Percentiles rank a stretch among this genome's conserved stretches.
Evolutionary conservation across 2,113 vertebrate species (phyloP).

Genomic region (Rhabdomys dilectus): DNA sequence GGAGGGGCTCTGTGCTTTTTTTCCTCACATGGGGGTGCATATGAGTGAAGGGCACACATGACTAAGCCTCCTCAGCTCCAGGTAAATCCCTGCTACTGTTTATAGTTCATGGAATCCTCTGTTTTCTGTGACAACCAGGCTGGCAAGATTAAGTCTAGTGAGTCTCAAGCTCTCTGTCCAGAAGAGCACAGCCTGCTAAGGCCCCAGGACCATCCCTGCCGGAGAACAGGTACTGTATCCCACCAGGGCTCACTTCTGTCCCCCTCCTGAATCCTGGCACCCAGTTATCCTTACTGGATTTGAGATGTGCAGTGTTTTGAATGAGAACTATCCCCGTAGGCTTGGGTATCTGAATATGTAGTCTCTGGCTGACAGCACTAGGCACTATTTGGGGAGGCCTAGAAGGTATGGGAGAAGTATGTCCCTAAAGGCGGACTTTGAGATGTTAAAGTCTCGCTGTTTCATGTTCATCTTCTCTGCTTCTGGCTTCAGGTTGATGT

Average conservation of each 20-base stretch:
- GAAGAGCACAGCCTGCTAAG: no score
- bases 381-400: no score
- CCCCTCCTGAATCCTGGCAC: background rate
- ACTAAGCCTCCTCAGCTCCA: background rate
- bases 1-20: no score
- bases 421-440: background rate
- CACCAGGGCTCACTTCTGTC: background rate
- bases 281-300: background rate
- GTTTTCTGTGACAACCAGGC: background rate
- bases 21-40: background rate
- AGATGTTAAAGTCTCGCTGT: background rate
- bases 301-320: no score
- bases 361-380: no score
- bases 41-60: background rate
- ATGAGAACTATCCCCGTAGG: background rate
- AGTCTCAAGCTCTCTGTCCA: background rate
- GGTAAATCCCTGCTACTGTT: background rate
- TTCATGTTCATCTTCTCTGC: no score
- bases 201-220: background rate
- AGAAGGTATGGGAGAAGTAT: background rate
- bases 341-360: background rate
- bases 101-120: background rate
- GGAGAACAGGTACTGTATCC: background rate
- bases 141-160: background rate
- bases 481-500: background rate